Base-by-base conservation (phyloP, 2,888 invertebrate genomes). In the Dicyrtomina minuta region DNA sequence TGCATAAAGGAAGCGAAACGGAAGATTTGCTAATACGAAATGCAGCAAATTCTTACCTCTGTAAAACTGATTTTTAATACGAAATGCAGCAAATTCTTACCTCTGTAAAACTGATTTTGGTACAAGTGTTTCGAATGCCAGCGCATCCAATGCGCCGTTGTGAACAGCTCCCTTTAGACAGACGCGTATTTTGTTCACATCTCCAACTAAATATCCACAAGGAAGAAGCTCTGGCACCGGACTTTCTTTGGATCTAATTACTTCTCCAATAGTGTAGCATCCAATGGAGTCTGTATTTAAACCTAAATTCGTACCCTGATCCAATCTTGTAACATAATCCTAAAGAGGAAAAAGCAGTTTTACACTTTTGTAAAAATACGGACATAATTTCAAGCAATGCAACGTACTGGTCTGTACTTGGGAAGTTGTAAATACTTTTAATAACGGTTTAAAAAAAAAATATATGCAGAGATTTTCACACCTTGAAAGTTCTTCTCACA, bases 71-170 rank as follows among this genome's bases (percentile, higher is more conserved):
- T 84, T 96, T 33, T 33, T 33, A 3, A 33, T 33, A 33, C 33
- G 3, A 33, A 33, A 33, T 33, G 33, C 3, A 5, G 17, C 17
- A 20, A 59, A 59, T 49, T 17, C 56, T 80, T 84, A 85, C 82
- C 97, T 89, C 84, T 96, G 95, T 66, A 98, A 91, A 79, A 96
- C 94, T 80, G 95, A 92, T 84, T 96, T 92, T 75, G 97, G 96
- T 82, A 96, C 95, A 74, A 97, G 86, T 69, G 96, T 96, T 83
- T 97, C 96, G 81, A 97, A 96, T 10, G 95, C 93, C 79, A 99
- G 85, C 33, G 96, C 87, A 81, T 98, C 97, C 75, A 98, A 90
- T 80, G 93, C 92, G 76, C 92, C 87, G 27, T 90, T 90, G 76
- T 90, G 90, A 24, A 91, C 89, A 72, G 92, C 91, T 68, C 82